A percentile compares a stretch with the other conserved stretches of the same genome.
These are phyloP conservation scores for Aphelocoma californica DNA, from an alignment of 2,797 vertebrate genomes.

Conservation along the genomic window DNA sequence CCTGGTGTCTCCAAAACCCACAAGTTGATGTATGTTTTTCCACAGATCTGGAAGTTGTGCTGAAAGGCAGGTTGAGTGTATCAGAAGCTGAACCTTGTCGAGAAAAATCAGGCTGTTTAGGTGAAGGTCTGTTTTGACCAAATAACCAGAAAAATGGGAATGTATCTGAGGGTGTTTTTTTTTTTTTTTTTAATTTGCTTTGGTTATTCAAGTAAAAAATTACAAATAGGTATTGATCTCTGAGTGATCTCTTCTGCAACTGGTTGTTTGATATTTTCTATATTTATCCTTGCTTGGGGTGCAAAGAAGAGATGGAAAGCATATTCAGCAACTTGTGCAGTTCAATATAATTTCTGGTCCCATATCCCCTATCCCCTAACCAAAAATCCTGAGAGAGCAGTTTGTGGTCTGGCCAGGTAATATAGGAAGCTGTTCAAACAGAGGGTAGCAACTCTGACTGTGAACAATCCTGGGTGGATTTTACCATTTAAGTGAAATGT, in stretches of 20 bases:
- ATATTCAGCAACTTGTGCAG: background rate
- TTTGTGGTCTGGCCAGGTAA: background rate
- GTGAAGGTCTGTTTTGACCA: background rate
- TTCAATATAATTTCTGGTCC: background rate
- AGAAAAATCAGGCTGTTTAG: background rate
- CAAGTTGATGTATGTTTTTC: background rate
- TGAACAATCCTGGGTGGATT: background rate
- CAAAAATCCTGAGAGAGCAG: background rate
- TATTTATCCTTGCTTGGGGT: background rate
- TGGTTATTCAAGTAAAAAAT: background rate
- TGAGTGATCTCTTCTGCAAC: background rate
- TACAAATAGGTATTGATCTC: background rate
- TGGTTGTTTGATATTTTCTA: background rate
- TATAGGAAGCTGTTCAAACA: background rate
- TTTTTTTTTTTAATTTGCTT: background rate
- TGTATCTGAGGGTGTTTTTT: background rate
- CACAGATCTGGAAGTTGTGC: background rate
- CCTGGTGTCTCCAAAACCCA: background rate
- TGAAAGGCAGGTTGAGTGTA: background rate
- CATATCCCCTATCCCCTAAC: background rate
- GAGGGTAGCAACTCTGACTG: background rate
- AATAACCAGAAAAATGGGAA: background rate
- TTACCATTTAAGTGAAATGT: background rate
- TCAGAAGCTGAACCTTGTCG: background rate
- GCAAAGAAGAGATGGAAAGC: background rate